Conservation (phyloP, 1,140 invertebrate genomes). For the Drosophila pachea region DNA sequence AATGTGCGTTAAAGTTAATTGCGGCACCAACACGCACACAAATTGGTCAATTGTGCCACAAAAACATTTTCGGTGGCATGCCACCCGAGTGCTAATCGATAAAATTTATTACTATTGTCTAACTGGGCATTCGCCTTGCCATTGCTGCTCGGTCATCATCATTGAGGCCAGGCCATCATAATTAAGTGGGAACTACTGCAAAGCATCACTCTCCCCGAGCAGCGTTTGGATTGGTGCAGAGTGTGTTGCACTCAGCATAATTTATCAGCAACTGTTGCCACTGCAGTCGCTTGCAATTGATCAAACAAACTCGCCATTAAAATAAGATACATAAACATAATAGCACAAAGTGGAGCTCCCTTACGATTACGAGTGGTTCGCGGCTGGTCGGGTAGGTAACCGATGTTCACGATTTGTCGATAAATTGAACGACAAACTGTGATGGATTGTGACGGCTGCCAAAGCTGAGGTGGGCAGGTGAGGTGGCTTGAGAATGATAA, state of each 20-base stretch:
- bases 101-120: conserved; percentile 60
- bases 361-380: conserved; percentile 5
- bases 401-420: conserved; percentile 60
- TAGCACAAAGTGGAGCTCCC: conserved; percentile 21
- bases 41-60: conserved; percentile 54
- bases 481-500: no score
- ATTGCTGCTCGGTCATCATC: conserved; percentile 38
- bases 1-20: conserved; percentile 57
- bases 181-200: conserved; percentile 32
- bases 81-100: conserved; percentile 62
- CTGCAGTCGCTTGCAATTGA: conserved; percentile 52
- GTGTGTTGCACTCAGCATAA: conserved; percentile 44
- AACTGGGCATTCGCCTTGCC: conserved; percentile 12
- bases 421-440: conserved; percentile 42
- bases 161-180: conserved; percentile 44
- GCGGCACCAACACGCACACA: conserved; percentile 57
- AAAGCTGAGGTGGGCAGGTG: conserved; percentile 5
- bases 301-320: conserved; percentile 67
- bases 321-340: conserved; percentile 54
- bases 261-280: conserved; percentile 27
- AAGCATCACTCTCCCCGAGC: not conserved
- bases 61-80: conserved; percentile 24
- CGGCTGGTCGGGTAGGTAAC: conserved; percentile 47
- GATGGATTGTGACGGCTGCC: conserved; percentile 1
- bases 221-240: not conserved